A percentile compares a stretch with the other conserved stretches of the same genome.
These are phyloP conservation scores for Urophycis tenuis DNA, from an alignment of 2,797 vertebrate genomes.

Conservation along the genomic window DNA sequence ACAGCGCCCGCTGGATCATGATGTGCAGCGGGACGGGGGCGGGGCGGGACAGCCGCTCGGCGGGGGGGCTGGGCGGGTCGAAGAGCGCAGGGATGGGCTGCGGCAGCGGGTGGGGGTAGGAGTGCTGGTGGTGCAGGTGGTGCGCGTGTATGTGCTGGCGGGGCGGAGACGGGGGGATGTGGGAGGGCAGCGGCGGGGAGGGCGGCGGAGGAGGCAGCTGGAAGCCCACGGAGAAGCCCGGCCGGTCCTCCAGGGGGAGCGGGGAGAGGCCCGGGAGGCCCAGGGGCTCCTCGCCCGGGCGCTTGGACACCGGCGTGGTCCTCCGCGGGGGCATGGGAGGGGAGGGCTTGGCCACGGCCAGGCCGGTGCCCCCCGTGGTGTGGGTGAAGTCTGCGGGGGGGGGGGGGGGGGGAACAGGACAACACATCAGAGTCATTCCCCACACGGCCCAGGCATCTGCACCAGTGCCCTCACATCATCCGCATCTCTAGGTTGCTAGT, in stretches of 20 bases:
- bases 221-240: conserved; percentile 69
- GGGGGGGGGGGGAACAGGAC: conserved; percentile 51
- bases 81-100: conserved; percentile 67
- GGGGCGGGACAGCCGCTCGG: conserved; percentile 66
- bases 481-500: neutral
- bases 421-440: neutral
- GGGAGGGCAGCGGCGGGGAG: conserved; percentile 76
- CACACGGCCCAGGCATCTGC: neutral
- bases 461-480: neutral
- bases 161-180: conserved; percentile 76
- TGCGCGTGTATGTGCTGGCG: conserved; percentile 58
- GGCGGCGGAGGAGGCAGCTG: conserved; percentile 63
- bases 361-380: conserved; percentile 67
- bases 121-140: conserved; percentile 72
- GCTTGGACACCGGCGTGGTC: conserved; percentile 74
- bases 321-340: conserved; percentile 92
- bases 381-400: conserved; percentile 82
- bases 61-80: conserved; percentile 68
- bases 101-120: conserved; percentile 69
- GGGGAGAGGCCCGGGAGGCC: conserved; percentile 49
- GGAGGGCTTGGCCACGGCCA: conserved; percentile 79
- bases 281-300: conserved; percentile 60
- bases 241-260: conserved; percentile 60
- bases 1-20: conserved; percentile 93
- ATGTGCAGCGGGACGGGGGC: conserved; percentile 86